Evolutionary conservation across 2,888 invertebrate species (phyloP), one percentile per base, ranked within the genome.

Genomic region (Drosophila prolongata): DNA sequence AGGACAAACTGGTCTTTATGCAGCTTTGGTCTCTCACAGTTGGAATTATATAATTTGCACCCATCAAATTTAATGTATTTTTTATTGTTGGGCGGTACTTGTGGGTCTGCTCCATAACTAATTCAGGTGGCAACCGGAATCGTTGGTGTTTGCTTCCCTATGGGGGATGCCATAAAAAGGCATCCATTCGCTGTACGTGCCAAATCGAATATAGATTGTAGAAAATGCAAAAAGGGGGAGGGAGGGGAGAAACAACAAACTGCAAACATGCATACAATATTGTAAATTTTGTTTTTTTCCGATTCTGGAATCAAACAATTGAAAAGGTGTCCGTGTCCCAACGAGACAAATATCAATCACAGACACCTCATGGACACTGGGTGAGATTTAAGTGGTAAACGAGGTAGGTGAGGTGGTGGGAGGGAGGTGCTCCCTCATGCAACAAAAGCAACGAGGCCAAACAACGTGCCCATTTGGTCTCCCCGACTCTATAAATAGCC

Each of bases 311-410:
- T 73, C 78, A 76, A 82, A 69, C 78, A 82, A 77, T 75, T 85
- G 82, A 58, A 62, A 34, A 75, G 84, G 69, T 84, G 77, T 72
- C 65, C 65, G 64, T 71, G 66, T 38, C 64, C 65, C 67, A 71
- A 57, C 38, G 71, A 53, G 58, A 73, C 78, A 80, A 62, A 71
- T 79, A 66, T 78, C 83, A 80, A 83, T 82, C 80, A 80, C 50
- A 30, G 52, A 27, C 49, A 37, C 61, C 50, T 42, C 50, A 47
- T 60, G 54, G 46, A 14, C 11, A 14, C 34, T 27, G 44, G 37
- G n/a, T 9, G 11, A 8, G 27, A 10, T 16, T 13, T 44, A 35
- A 34, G 47, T 46, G 58, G 58, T 30, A 14, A 14, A 11, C 14
- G 35, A 24, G 24, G 19, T 19, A 13, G 44, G 44, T 13, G 27